Percentiles rank a stretch among this genome's conserved stretches.
These are phyloP conservation scores for Rhysida immarginata DNA, from an alignment of 1,140 invertebrate species.

Conservation along the genomic window DNA sequence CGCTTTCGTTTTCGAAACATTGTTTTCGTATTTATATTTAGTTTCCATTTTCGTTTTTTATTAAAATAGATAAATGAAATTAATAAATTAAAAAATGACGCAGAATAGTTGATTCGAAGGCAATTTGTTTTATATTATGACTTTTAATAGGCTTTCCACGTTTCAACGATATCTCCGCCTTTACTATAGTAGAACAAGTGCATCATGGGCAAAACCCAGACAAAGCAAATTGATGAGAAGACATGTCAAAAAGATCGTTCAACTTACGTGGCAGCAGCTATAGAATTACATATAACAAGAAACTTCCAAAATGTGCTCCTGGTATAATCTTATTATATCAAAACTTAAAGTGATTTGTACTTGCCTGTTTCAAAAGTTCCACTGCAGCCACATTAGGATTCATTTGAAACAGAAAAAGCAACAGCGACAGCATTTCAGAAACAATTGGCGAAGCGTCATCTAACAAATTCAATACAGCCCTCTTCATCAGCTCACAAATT, in stretches of 20 bases:
- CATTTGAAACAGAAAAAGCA: conserved; percentile 47
- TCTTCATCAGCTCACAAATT: conserved; percentile 50
- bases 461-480: conserved; percentile 46
- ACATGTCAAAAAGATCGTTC: not conserved
- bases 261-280: not conserved
- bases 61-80: too few species aligned
- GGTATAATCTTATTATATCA: not conserved
- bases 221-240: too few species aligned
- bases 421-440: conserved; percentile 47
- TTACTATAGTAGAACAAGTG: too few species aligned
- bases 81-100: too few species aligned
- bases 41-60: too few species aligned
- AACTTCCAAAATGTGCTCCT: not conserved
- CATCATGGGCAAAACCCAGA: too few species aligned
- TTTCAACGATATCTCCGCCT: too few species aligned
- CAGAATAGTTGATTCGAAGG: too few species aligned
- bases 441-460: conserved; percentile 45
- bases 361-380: conserved; percentile 53
- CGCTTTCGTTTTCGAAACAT: too few species aligned
- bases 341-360: conserved; percentile 4
- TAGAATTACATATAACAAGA: not conserved
- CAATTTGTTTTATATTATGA: too few species aligned
- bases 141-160: too few species aligned
- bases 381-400: conserved; percentile 50
- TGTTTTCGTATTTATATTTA: too few species aligned